Base-by-base conservation (phyloP, 2,113 vertebrate genomes). In the Dasyprocta punctata region DNA sequence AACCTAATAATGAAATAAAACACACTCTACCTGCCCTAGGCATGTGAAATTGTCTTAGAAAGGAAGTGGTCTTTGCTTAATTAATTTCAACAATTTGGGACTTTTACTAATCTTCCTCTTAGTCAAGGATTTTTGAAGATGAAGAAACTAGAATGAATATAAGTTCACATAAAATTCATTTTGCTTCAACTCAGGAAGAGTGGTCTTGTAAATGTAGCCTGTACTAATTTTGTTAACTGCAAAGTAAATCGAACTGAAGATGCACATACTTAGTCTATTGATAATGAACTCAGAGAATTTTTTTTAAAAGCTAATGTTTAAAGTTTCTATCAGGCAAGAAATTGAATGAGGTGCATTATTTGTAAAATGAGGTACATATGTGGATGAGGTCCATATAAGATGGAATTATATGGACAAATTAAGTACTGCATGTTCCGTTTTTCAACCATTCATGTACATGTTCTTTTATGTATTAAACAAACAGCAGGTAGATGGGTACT, bases 1-100 rank as follows among this genome's bases (percentile, higher is more conserved):
- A 92, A 86, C 13, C 52, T 36, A 84, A 81, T 87, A 71, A 92
- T 75, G 41, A 97, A 92, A 86, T 77, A 88, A 96, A 90, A 41
- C 38, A 7, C 6, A 86, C 12, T 95, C 71, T 82, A 63, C 11
- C 8, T 78, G 65, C 13, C 12, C 10, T 28, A 82, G 26, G 26
- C 52, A 94, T 83, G 58, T 41, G 30, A 88, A 69, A 94, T 93
- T 91, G 67, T 65, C 33, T 41, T 71, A 73, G 36, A 69, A 7
- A 95, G 69, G 36, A 94, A 92, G 5, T 80, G 1, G 0, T 89
- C 30, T 86, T 87, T 56, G 49, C 54, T 90, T 85, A 49, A 92
- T 94, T 94, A 61, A 92, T 94, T 94, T 96, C 41, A 69, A 41
- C 1, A 87, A 61, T 44, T 52, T 82, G 30, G 22, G 9, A 19